These are phyloP conservation scores for Crambe crambe DNA, from an alignment of 37 sponge, comb jelly and placozoan genomes.

Conservation along the genomic window DNA sequence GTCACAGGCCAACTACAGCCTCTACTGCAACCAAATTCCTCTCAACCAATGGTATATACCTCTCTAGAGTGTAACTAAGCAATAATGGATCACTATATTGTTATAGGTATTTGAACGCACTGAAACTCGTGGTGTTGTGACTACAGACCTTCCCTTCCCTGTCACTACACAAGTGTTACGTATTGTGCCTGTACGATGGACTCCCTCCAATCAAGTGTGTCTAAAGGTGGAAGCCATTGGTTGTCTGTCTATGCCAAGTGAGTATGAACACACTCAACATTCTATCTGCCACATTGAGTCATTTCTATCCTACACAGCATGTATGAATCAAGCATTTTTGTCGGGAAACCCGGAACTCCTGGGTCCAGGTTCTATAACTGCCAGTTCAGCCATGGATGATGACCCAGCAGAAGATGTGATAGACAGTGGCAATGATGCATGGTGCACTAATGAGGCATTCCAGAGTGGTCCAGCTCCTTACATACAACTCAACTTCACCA, in stretches of 20 bases:
- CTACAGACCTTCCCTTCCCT: constrained; percentile 1
- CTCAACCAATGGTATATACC: background rate
- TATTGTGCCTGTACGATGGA: constrained; percentile 11
- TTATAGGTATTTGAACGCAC: constrained; percentile 3
- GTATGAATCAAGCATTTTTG: too few species aligned
- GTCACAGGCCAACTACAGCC: background rate
- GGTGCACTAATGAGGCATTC: too few species aligned
- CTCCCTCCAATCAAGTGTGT: background rate
- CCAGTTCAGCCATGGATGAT: too few species aligned
- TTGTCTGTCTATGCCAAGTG: background rate
- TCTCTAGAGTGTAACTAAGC: background rate
- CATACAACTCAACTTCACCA: too few species aligned
- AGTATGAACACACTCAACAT: too few species aligned
- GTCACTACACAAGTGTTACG: constrained; percentile 10
- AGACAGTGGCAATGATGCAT: too few species aligned
- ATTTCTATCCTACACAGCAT: too few species aligned
- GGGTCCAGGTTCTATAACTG: too few species aligned
- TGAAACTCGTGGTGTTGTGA: background rate
- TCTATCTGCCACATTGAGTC: too few species aligned
- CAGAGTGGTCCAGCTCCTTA: too few species aligned
- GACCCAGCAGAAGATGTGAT: too few species aligned
- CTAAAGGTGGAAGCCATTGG: constrained; percentile 28
- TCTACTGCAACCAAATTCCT: background rate
- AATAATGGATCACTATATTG: background rate
- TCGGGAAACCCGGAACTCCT: too few species aligned